Evolutionary conservation across 2,888 invertebrate species (phyloP).

Genomic region (Leptinotarsa juncta): DNA sequence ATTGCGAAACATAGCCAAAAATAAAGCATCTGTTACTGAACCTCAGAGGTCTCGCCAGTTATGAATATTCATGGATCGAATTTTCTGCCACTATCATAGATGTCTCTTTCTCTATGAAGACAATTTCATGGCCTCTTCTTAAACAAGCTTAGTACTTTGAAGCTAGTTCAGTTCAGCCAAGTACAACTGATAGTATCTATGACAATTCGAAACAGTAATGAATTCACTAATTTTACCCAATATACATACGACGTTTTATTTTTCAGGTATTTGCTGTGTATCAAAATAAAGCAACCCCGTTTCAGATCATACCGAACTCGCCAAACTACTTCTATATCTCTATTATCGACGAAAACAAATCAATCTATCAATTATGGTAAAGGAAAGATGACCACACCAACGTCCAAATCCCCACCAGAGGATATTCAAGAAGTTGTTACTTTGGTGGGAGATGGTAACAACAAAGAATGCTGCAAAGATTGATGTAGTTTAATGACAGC

Average conservation of each 20-base stretch:
- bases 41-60: no score
- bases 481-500: background rate
- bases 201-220: background rate
- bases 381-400: constrained; percentile 50
- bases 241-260: background rate
- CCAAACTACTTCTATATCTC: constrained; percentile 62
- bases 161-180: no score
- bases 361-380: constrained; percentile 57
- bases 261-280: constrained; percentile 62
- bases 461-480: background rate
- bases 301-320: constrained; percentile 63
- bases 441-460: constrained; percentile 59
- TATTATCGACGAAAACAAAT: constrained; percentile 60
- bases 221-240: background rate
- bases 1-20: no score
- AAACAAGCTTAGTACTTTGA: no score
- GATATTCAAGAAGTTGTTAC: constrained; percentile 61
- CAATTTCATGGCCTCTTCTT: no score
- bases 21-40: no score
- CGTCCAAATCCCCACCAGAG: constrained; percentile 47
- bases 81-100: no score
- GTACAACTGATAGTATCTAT: no score
- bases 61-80: no score
- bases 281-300: constrained; percentile 57
- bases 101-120: no score